A percentile compares a stretch with the other conserved stretches of the same genome.
Conservation (phyloP, 2,888 invertebrate species). For the Nomada goodeniana region DNA sequence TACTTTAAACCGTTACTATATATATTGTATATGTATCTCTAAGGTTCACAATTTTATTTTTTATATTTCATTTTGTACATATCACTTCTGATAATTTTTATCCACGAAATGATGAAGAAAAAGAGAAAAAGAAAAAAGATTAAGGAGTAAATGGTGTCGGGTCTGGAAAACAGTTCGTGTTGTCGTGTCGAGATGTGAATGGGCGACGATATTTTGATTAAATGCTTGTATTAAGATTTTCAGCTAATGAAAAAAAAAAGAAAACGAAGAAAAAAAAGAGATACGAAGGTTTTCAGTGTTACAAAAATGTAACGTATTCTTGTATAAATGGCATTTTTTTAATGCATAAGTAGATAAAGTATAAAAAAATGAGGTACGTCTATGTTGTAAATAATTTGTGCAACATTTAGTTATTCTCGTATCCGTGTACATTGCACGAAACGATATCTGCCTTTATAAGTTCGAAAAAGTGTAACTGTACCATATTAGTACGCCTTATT, state of each 20-base stretch:
- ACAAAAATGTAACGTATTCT: conserved; percentile 63
- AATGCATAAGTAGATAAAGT: conserved; percentile 62
- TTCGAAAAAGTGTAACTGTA: conserved; percentile 43
- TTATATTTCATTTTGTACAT: conserved; percentile 73
- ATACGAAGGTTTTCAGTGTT: conserved; percentile 23
- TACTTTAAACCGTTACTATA: conserved; percentile 39
- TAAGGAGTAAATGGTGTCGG: conserved; percentile 1
- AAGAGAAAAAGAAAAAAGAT: conserved; percentile 14
- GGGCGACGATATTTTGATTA: conserved; percentile 44
- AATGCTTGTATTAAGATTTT: conserved; percentile 45
- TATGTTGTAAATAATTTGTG: conserved; percentile 66
- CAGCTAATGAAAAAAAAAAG: conserved; percentile 23
- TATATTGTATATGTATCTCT: conserved; percentile 16
- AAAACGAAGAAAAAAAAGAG: conserved; percentile 22
- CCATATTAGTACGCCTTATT: conserved; percentile 45
- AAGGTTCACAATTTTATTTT: conserved; percentile 65
- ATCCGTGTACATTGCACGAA: conserved; percentile 47
- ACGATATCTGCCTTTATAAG: conserved; percentile 25
- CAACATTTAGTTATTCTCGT: conserved; percentile 51
- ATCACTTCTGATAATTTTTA: conserved; percentile 66
- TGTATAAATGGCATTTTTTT: conserved; percentile 69
- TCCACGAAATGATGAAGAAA: conserved; percentile 46
- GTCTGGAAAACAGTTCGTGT: conserved; percentile 31
- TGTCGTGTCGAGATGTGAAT: conserved; percentile 29
- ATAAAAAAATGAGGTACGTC: conserved; percentile 38